Base-by-base conservation (phyloP, 2,113 vertebrate genomes). In the Tragelaphus scriptus region DNA sequence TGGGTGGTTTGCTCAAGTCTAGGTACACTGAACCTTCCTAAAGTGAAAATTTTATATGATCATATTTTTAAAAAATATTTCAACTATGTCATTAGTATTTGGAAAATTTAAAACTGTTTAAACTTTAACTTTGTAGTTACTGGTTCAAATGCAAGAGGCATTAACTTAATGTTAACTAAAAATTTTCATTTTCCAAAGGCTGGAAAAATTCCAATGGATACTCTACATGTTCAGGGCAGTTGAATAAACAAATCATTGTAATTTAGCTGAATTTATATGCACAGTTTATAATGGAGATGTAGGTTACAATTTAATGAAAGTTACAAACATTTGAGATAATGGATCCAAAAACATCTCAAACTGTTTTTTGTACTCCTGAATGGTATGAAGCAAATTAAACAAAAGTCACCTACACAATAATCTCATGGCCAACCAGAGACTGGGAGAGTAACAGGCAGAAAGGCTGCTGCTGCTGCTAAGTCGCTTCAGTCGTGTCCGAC, bases 21-120 rank as follows among this genome's bases (percentile, higher is more conserved):
- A 32, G 7, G 58, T 30, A 26, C 61, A 23, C 17, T 77, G 94
- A 85, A 10, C 7, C 19, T 21, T 59, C 56, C 36, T 63, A 81
- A 85, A 68, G 32, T 44, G 53, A 95, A 96, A 56, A 44, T 82
- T 8, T 23, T 15, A 85, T 80, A 23, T 2, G 11, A 17, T 30
- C n/a, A 28, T 53, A 58, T 71, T 86, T 49, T 63, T 53, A 11
- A 53, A 68, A 71, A 40, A n/a, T 77, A 15, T 81, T 26, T 91
- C 68, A 84, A 58, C 61, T 79, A 58, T 44, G 15, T 68, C 77
- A 91, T 53, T 6, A 85, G 47, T 36, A 88, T 56, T 63, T 44
- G 61, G 28, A 96, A 97, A 88, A 87, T 80, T 89, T 63, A 85
- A 94, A 36, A 61, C 3, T 40, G 55, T n/a, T 88, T 96, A 90